These are phyloP conservation scores for Phyllostomus hastatus DNA, from an alignment of 2,113 vertebrate genomes.

Conservation along the genomic window DNA sequence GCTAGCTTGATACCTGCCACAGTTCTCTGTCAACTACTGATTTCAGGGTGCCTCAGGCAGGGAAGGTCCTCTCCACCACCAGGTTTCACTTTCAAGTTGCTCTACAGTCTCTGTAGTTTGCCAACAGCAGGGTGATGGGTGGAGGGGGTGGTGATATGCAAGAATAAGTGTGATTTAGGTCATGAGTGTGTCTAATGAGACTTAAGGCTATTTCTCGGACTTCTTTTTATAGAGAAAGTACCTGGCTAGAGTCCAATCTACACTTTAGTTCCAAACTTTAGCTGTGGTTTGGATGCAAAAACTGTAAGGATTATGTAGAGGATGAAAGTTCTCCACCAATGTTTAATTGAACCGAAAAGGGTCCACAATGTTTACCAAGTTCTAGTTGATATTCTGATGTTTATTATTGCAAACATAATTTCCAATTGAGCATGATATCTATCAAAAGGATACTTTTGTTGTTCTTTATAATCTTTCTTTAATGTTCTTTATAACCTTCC, in stretches of 20 bases:
- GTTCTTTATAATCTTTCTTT: not conserved
- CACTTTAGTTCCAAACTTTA: not conserved
- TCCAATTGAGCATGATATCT: not conserved
- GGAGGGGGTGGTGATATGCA: not conserved
- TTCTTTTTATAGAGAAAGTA: not conserved
- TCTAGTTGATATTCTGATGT: not conserved
- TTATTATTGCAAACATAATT: not conserved
- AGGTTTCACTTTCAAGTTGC: not conserved
- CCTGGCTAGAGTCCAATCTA: not conserved
- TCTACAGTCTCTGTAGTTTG: not conserved
- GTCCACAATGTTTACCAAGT: not conserved
- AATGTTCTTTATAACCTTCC: not conserved
- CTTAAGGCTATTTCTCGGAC: not conserved
- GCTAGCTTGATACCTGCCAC: not conserved
- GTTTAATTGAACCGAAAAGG: not conserved
- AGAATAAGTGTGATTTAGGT: not conserved
- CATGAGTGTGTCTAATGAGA: not conserved
- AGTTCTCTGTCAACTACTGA: not conserved
- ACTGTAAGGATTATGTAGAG: not conserved
- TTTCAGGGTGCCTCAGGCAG: not conserved
- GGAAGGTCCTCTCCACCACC: not conserved
- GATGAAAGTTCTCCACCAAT: not conserved
- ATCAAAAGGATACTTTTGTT: not conserved
- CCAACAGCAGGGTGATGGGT: not conserved
- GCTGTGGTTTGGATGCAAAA: not conserved